phyloP scores from a whole-genome alignment of 2,113 vertebrate species.

The Heteronetta atricapilla region DNA sequence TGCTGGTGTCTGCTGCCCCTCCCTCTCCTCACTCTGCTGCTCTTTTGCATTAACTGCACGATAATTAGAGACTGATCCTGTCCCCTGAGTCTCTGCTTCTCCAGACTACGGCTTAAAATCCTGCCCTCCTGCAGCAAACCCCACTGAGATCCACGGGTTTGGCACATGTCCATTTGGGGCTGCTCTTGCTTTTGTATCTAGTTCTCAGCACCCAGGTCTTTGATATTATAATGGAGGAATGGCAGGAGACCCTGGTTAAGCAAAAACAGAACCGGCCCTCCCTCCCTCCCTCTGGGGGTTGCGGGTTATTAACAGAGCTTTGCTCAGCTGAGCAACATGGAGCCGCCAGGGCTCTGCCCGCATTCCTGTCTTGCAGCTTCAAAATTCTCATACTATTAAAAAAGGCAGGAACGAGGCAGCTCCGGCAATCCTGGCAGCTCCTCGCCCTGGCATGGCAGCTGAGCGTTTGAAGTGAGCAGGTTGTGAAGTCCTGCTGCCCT shows the following conservation, averaged over 20 bases:
- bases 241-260: slow-evolving; percentile 56
- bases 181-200: neutral
- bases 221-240: slow-evolving; percentile 38
- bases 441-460: neutral
- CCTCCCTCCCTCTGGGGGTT: slow-evolving; percentile 50
- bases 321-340: slow-evolving; percentile 38
- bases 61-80: slow-evolving; percentile 33
- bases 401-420: neutral
- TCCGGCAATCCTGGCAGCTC: neutral
- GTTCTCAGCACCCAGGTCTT: slow-evolving; percentile 31
- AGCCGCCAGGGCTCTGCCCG: neutral
- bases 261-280: slow-evolving; percentile 27
- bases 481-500: neutral
- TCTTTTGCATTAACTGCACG: neutral
- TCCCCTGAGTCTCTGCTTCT: slow-evolving; percentile 20
- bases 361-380: slow-evolving; percentile 55
- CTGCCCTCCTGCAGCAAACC: neutral
- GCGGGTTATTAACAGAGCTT: slow-evolving; percentile 48
- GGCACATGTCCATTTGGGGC: neutral
- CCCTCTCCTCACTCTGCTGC: slow-evolving; percentile 19
- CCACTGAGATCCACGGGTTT: neutral
- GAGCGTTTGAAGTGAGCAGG: neutral
- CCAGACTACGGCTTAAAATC: neutral
- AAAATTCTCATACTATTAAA: neutral
- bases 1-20: neutral